phyloP scores from a whole-genome alignment of 2,888 invertebrate species.

The Polydrusus pterygomalis region DNA sequence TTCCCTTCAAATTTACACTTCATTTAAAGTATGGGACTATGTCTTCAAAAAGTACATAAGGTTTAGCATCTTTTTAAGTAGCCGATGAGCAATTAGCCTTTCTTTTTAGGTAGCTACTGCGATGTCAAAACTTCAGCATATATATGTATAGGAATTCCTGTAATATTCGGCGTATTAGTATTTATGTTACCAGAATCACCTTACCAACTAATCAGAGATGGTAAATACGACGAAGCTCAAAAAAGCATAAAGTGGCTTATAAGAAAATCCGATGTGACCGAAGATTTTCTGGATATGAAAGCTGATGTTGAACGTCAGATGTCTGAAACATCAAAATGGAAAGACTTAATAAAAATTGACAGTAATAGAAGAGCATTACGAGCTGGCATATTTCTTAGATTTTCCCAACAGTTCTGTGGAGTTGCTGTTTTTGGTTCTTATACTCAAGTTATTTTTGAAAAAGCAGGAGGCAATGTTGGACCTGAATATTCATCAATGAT shows the following conservation, averaged over 20 bases:
- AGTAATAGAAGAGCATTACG: conserved; percentile 64
- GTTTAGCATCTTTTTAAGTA: too few relatives aligned
- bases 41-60: too few relatives aligned
- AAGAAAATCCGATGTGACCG: conserved; percentile 60
- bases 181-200: conserved; percentile 75
- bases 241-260: conserved; percentile 60
- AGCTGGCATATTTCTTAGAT: conserved; percentile 63
- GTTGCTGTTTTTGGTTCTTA: conserved; percentile 62
- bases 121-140: conserved; percentile 37
- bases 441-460: conserved; percentile 66
- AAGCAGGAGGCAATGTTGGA: conserved; percentile 65
- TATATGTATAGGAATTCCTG: conserved; percentile 41
- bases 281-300: conserved; percentile 60
- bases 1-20: too few relatives aligned
- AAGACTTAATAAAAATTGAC: conserved; percentile 62
- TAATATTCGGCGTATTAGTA: conserved; percentile 26
- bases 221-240: conserved; percentile 60
- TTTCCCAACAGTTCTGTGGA: conserved; percentile 65
- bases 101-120: conserved; percentile 36
- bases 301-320: conserved; percentile 64
- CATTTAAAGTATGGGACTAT: too few relatives aligned
- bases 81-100: too few relatives aligned
- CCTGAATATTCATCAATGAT: conserved; percentile 64
- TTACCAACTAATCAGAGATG: conserved; percentile 63
- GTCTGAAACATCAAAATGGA: conserved; percentile 65